A percentile compares a stretch with the other conserved stretches of the same genome.
phyloP scores from a whole-genome alignment of 2,113 vertebrate genomes.

The Petaurus breviceps region DNA sequence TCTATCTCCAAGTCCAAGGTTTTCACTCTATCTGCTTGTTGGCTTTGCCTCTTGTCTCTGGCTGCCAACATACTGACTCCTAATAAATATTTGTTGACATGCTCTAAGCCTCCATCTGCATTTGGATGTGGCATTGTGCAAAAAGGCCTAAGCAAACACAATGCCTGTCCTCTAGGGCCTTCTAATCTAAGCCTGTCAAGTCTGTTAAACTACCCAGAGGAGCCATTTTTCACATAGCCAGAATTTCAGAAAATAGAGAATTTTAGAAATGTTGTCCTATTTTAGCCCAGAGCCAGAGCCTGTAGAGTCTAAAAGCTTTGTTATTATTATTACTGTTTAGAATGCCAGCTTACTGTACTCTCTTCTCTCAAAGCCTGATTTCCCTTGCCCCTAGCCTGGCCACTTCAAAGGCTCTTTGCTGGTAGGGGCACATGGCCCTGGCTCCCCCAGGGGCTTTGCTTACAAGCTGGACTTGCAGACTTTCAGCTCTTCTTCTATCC shows the following conservation, averaged over 20 bases:
- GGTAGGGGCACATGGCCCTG: not conserved
- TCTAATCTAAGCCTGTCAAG: not conserved
- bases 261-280: not conserved
- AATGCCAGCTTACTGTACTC: not conserved
- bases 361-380: not conserved
- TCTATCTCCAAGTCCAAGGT: not conserved
- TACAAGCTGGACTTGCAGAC: not conserved
- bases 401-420: not conserved
- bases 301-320: not conserved
- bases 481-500: not conserved
- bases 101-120: not conserved
- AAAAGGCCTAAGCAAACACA: not conserved
- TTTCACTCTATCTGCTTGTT: not conserved
- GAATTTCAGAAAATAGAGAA: not conserved
- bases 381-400: not conserved
- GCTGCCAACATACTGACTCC: not conserved
- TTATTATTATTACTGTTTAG: not conserved
- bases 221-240: not conserved
- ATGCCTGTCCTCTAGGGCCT: not conserved
- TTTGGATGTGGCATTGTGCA: not conserved
- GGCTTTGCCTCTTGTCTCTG: not conserved
- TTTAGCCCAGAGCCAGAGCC: not conserved
- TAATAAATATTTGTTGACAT: not conserved
- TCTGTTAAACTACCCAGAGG: not conserved
- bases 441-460: not conserved